A percentile compares a stretch with the other conserved stretches of the same genome.
These are phyloP conservation scores for Lepilemur septentrionalis DNA, from an alignment of 2,797 vertebrate species.

Conservation along the genomic window DNA sequence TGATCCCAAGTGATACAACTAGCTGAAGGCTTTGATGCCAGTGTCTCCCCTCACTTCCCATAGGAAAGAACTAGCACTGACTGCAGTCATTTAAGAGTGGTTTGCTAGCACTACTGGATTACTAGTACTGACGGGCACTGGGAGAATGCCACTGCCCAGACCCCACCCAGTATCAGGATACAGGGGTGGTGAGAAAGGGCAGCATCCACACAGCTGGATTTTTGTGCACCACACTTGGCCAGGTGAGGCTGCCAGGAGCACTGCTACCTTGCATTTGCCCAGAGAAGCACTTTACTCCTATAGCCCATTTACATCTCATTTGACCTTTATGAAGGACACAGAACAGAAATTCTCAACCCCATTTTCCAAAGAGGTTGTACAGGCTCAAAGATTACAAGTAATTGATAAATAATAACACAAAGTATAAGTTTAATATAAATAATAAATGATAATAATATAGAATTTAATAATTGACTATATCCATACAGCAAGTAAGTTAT, in stretches of 20 bases:
- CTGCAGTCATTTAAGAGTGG: background rate
- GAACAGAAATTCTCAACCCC: background rate
- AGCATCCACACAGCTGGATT: fast-evolving
- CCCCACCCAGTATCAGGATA: background rate
- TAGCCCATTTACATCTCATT: background rate
- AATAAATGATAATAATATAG: background rate
- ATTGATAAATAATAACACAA: background rate
- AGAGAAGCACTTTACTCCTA: background rate
- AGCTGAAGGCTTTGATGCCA: background rate
- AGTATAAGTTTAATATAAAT: background rate
- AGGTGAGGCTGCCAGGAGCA: background rate
- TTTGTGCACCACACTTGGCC: background rate
- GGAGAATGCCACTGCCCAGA: fast-evolving
- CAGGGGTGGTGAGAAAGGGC: background rate
- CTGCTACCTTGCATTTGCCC: background rate
- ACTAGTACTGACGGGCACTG: background rate
- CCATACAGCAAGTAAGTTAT: background rate
- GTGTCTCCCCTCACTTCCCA: background rate
- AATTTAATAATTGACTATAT: background rate
- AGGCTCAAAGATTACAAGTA: background rate
- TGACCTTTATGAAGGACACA: background rate
- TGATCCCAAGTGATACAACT: background rate
- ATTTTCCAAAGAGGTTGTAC: background rate
- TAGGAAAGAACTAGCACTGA: background rate
- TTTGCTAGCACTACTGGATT: background rate